phyloP scores from a whole-genome alignment of 2,797 vertebrate genomes.

The Hephaestus fuliginosus region DNA sequence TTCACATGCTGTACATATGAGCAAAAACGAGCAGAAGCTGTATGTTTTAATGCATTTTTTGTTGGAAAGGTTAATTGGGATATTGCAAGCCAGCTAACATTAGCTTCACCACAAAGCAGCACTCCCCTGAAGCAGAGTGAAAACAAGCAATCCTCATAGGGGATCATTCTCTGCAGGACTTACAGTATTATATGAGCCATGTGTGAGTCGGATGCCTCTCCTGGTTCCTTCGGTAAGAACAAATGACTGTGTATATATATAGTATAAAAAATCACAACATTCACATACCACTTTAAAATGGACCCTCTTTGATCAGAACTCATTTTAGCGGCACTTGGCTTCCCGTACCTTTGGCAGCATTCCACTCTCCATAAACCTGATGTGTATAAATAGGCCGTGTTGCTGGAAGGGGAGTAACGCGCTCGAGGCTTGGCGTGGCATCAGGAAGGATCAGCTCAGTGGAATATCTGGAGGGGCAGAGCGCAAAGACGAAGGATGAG shows the following conservation, averaged over 20 bases:
- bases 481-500: conserved; percentile 44
- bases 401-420: conserved; percentile 49
- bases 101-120: not conserved
- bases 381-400: conserved; percentile 51
- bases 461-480: conserved; percentile 70
- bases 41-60: conserved; percentile 34
- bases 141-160: not conserved
- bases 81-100: conserved; percentile 5
- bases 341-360: conserved; percentile 19
- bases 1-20: conserved; percentile 7
- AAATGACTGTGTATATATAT: not conserved
- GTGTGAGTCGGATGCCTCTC: not conserved
- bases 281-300: not conserved
- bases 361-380: conserved; percentile 40
- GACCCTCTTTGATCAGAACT: conserved; percentile 2
- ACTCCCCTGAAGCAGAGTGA: conserved; percentile 9
- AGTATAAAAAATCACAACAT: not conserved
- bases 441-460: conserved; percentile 65
- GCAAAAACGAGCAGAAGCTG: conserved; percentile 14
- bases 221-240: conserved; percentile 1
- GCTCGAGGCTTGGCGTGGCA: conserved; percentile 61
- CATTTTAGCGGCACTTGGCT: conserved; percentile 20
- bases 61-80: conserved; percentile 17
- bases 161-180: not conserved
- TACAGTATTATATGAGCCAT: not conserved